Evolutionary conservation across 2,113 vertebrate species (phyloP).

Genomic region (Solea senegalensis): DNA sequence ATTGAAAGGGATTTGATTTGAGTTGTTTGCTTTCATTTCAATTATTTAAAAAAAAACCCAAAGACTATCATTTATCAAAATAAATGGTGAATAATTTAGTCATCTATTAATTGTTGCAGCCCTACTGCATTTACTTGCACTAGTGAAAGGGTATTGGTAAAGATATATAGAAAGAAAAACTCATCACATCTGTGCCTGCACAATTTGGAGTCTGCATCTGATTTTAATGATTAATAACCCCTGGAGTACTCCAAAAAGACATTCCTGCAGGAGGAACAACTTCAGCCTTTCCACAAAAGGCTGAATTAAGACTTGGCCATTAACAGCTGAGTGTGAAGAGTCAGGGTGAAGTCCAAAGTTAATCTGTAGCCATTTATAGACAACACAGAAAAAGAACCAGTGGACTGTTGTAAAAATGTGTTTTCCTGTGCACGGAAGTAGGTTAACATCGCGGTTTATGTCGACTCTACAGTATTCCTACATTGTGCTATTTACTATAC

Average conservation of each 20-base stretch:
- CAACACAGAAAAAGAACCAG: conserved; percentile 6
- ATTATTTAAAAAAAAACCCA: too few species aligned
- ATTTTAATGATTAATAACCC: conserved; percentile 37
- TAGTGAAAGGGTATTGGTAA: not conserved
- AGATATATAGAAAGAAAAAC: not conserved
- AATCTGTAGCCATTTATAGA: conserved; percentile 36
- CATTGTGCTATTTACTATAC: too few species aligned
- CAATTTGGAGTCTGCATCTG: conserved; percentile 8
- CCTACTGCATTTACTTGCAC: conserved; percentile 5
- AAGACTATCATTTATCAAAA: too few species aligned
- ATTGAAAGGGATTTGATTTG: too few species aligned
- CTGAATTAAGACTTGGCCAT: conserved; percentile 20
- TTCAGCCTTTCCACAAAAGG: conserved; percentile 4
- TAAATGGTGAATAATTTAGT: too few species aligned
- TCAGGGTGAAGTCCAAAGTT: conserved; percentile 53
- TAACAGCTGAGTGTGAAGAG: conserved; percentile 20
- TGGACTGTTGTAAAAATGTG: conserved; percentile 27
- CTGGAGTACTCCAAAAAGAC: conserved; percentile 16
- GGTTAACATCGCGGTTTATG: conserved; percentile 26
- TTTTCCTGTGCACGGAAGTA: conserved; percentile 38
- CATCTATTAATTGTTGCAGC: too few species aligned
- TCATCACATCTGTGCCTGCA: conserved; percentile 33
- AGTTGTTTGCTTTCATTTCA: too few species aligned
- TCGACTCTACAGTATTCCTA: too few species aligned
- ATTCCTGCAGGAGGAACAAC: conserved; percentile 13